These are phyloP conservation scores for Lipophrys pholis DNA, from an alignment of 2,113 vertebrate species.

Conservation along the genomic window DNA sequence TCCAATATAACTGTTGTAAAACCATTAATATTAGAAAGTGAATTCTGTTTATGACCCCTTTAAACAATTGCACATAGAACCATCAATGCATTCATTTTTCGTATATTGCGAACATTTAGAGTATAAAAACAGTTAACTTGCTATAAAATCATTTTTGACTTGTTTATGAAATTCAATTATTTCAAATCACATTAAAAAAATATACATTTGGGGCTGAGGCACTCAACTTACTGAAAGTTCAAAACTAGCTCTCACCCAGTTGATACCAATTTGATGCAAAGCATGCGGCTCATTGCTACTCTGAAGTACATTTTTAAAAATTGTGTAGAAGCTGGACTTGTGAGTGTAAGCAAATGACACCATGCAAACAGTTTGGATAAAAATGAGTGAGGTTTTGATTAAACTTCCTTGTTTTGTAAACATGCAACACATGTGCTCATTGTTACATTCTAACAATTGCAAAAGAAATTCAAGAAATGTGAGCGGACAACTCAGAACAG, in stretches of 20 bases:
- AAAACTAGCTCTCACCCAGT: neutral
- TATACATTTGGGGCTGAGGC: neutral
- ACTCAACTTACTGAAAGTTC: neutral
- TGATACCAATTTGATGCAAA: slow-evolving; percentile 14
- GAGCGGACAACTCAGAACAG: slow-evolving; percentile 30
- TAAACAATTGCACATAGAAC: too few species aligned
- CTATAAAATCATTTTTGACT: neutral
- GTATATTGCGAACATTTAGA: too few species aligned
- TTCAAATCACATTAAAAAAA: too few species aligned
- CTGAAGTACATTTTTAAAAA: slow-evolving; percentile 36
- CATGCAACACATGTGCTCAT: slow-evolving; percentile 69
- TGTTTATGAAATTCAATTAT: too few species aligned
- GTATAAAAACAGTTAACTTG: too few species aligned
- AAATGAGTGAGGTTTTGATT: slow-evolving; percentile 74
- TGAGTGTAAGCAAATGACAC: slow-evolving; percentile 72
- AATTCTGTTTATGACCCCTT: too few species aligned
- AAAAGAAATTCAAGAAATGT: slow-evolving; percentile 35
- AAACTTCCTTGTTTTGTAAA: slow-evolving; percentile 72
- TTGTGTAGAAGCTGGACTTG: slow-evolving; percentile 60
- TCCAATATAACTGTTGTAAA: too few species aligned
- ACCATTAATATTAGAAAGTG: too few species aligned
- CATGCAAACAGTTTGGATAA: slow-evolving; percentile 67
- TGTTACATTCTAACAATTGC: slow-evolving; percentile 52
- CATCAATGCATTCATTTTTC: too few species aligned
- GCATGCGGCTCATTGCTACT: slow-evolving; percentile 8